Percentiles rank a stretch among this genome's conserved stretches.
Evolutionary conservation across 2,113 vertebrate species (phyloP).

Genomic region (Catharus fuscescens): DNA sequence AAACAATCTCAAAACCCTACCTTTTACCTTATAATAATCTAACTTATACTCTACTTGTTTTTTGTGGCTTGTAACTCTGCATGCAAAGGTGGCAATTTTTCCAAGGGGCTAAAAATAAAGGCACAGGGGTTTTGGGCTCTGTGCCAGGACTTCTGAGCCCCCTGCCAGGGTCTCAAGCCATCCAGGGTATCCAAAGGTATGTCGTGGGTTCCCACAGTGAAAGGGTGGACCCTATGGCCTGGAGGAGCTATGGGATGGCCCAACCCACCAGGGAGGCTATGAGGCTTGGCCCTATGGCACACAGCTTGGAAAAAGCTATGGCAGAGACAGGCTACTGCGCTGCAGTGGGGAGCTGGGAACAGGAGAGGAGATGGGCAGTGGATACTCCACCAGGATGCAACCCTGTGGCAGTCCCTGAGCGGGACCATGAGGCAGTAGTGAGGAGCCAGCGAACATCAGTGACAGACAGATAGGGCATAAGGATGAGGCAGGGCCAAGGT

Average conservation of each 20-base stretch:
- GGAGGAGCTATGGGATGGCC: not conserved
- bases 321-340: not conserved
- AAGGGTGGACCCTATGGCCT: not conserved
- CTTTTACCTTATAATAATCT: no score
- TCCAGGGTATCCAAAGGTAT: no score
- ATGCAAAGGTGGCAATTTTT: no score
- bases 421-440: not conserved
- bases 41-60: no score
- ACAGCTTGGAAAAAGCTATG: not conserved
- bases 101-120: no score
- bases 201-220: no score
- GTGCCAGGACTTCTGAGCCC: no score
- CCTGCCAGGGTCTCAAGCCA: no score
- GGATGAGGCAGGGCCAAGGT: not conserved
- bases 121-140: no score
- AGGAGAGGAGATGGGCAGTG: not conserved
- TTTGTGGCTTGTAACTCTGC: no score
- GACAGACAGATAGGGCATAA: no score
- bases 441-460: accelerated
- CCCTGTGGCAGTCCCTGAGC: not conserved
- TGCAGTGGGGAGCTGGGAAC: not conserved
- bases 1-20: no score
- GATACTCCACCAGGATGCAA: not conserved
- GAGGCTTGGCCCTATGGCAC: not conserved
- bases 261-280: not conserved